Percentiles rank a stretch among this genome's conserved stretches.
Conservation (phyloP, 1,140 invertebrate genomes). For the Apis mellifera region Amel_HAv3.1 CM009938.2:7058501-7059000, state of each 20-base stretch:
- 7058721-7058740: no score
- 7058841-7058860: no score
- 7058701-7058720: neutral
- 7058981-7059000: conserved; percentile 73
- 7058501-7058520: neutral
- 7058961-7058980: neutral
- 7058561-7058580: conserved; percentile 54
- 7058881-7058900: neutral
- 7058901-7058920: neutral
- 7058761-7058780: neutral
- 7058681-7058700: conserved; percentile 40
- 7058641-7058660: neutral
- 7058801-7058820: no score
- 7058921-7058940: neutral
- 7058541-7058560: conserved; percentile 12
- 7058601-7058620: conserved; percentile 48
- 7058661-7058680: conserved; percentile 25
- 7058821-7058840: no score
- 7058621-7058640: conserved; percentile 22
- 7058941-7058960: neutral
- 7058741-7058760: no score
- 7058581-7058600: conserved; percentile 64
- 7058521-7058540: neutral
- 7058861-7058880: neutral
- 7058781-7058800: no score